phyloP scores from a whole-genome alignment of 23 tunicate species.

The Aplidium turbinatum region DNA sequence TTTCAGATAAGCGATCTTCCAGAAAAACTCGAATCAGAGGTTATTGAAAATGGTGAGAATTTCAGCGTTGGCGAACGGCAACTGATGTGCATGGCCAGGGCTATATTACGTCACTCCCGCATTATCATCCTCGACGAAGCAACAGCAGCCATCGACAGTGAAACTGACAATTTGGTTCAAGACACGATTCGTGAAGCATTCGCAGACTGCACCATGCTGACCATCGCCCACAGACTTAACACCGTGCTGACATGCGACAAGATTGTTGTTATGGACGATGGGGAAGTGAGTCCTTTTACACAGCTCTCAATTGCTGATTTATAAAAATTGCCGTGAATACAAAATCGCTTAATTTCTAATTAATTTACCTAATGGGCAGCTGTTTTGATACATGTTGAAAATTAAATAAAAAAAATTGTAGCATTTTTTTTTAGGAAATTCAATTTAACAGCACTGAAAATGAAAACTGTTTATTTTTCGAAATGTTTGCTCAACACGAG shows the following conservation, averaged over 20 bases:
- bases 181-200: slow-evolving; percentile 90
- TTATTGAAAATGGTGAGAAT: slow-evolving; percentile 91
- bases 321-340: too few species aligned
- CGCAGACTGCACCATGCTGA: slow-evolving; percentile 90
- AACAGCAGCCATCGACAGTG: slow-evolving; percentile 93
- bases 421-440: too few species aligned
- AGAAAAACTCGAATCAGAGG: slow-evolving; percentile 67
- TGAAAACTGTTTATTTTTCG: too few species aligned
- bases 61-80: slow-evolving; percentile 95
- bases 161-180: slow-evolving; percentile 86
- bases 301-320: too few species aligned
- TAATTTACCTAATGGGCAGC: too few species aligned
- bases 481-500: too few species aligned
- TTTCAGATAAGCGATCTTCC: slow-evolving; percentile 54
- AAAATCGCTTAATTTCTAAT: too few species aligned
- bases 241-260: slow-evolving; percentile 87
- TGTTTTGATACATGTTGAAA: too few species aligned
- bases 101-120: slow-evolving; percentile 77
- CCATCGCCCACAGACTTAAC: slow-evolving; percentile 93
- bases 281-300: slow-evolving; percentile 70
- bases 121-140: slow-evolving; percentile 94
- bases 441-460: too few species aligned
- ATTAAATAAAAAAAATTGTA: too few species aligned
- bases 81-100: slow-evolving; percentile 90
- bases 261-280: slow-evolving; percentile 89